Percentiles rank a stretch among this genome's conserved stretches.
Conservation (phyloP, 35 echinoderm and acorn worm genomes). For the Ptychodera flava region DNA sequence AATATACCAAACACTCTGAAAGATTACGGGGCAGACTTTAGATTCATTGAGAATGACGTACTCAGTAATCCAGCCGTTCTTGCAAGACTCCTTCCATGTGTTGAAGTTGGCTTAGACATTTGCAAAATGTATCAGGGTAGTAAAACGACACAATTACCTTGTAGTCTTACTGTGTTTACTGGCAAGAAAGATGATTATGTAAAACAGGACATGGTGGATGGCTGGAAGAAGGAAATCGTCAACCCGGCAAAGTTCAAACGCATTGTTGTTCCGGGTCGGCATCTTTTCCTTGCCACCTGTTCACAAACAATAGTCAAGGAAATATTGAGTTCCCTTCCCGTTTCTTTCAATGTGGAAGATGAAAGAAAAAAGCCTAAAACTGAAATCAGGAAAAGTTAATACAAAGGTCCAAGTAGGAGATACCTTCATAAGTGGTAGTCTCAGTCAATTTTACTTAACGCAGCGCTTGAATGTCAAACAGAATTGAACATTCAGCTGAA, state of each 20-base stretch:
- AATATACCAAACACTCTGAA: neutral
- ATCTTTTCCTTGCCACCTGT: constrained; percentile 44
- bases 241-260: constrained; percentile 54
- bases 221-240: constrained; percentile 67
- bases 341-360: neutral
- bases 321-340: neutral
- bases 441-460: neutral
- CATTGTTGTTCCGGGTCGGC: constrained; percentile 64
- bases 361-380: neutral
- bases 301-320: neutral
- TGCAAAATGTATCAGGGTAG: constrained; percentile 85
- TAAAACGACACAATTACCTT: constrained; percentile 67
- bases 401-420: neutral
- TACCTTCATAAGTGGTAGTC: neutral
- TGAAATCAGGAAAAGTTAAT: neutral
- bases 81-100: constrained; percentile 65
- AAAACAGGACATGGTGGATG: constrained; percentile 59
- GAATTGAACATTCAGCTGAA: no score
- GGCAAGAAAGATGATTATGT: constrained; percentile 86
- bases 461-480: no score
- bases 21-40: constrained; percentile 30
- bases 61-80: constrained; percentile 68
- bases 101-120: constrained; percentile 71
- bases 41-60: constrained; percentile 77
- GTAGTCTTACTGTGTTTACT: constrained; percentile 65